Evolutionary conservation across 2,888 invertebrate genomes (phyloP).

Genomic region (Hypselothyrea guttata): DNA sequence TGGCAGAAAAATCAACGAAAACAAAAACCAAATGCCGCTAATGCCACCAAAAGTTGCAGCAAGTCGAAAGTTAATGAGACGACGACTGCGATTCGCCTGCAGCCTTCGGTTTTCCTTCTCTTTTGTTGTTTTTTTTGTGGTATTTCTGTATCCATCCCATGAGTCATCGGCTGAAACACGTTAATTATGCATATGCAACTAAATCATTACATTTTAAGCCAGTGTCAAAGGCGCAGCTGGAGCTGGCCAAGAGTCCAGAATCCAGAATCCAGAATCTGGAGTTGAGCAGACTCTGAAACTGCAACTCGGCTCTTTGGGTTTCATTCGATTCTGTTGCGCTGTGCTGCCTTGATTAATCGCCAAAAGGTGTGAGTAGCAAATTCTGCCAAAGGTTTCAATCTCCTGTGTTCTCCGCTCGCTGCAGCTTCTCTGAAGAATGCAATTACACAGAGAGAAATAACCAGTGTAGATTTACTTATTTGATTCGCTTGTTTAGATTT

Average conservation of each 20-base stretch:
- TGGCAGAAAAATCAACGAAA: slow-evolving; percentile 36
- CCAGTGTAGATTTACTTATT: too few species aligned
- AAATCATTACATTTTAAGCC: slow-evolving; percentile 80
- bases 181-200: slow-evolving; percentile 79
- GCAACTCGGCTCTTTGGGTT: slow-evolving; percentile 1
- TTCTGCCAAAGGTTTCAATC: background rate
- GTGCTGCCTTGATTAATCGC: too few species aligned
- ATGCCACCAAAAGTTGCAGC: slow-evolving; percentile 39
- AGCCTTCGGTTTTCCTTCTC: slow-evolving; percentile 13
- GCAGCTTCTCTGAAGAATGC: too few species aligned
- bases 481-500: too few species aligned
- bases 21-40: slow-evolving; percentile 48
- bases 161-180: slow-evolving; percentile 51
- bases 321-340: too few species aligned
- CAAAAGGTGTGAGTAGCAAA: slow-evolving; percentile 2
- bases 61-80: slow-evolving; percentile 67
- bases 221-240: slow-evolving; percentile 79
- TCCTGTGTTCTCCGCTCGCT: too few species aligned
- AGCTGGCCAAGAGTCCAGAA: too few species aligned
- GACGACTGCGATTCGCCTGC: slow-evolving; percentile 56
- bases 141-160: slow-evolving; percentile 23
- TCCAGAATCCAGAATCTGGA: too few species aligned
- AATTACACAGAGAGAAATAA: too few species aligned
- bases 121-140: too few species aligned
- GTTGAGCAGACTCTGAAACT: background rate